Evolutionary conservation across 2,797 vertebrate genomes (phyloP).

Genomic region (Notolabrus celidotus): DNA sequence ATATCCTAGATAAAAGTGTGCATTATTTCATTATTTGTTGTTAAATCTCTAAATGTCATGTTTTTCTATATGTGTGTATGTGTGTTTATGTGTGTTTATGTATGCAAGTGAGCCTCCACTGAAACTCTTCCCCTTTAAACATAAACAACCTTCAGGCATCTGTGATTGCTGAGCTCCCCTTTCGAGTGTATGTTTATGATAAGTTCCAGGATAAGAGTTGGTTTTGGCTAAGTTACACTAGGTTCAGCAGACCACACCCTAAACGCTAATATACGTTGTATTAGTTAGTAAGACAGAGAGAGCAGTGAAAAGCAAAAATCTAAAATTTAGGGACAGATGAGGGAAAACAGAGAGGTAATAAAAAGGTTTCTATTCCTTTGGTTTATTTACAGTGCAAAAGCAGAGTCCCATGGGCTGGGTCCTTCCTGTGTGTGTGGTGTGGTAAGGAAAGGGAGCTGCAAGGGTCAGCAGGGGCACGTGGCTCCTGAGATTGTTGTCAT

Average conservation of each 20-base stretch:
- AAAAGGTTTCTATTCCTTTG: conserved; percentile 22
- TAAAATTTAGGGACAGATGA: not conserved
- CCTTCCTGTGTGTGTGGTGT: conserved; percentile 57
- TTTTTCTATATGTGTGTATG: conserved; percentile 14
- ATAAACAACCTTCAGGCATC: conserved; percentile 63
- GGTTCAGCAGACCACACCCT: conserved; percentile 17
- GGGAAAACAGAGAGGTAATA: conserved; percentile 16
- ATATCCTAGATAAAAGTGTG: not conserved
- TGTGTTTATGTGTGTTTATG: conserved; percentile 23
- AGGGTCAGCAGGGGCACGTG: conserved; percentile 50
- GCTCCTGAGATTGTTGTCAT: conserved; percentile 53
- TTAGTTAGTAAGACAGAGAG: not conserved
- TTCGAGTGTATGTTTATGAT: conserved; percentile 37
- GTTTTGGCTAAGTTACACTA: conserved; percentile 17
- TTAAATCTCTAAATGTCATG: conserved; percentile 24
- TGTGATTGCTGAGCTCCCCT: conserved; percentile 43
- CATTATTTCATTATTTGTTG: conserved; percentile 29
- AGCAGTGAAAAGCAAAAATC: not conserved
- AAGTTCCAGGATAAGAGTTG: conserved; percentile 44
- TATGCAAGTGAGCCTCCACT: conserved; percentile 12
- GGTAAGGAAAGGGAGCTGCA: conserved; percentile 54
- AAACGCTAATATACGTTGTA: not conserved
- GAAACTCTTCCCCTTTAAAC: conserved; percentile 32
- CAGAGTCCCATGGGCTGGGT: conserved; percentile 57
- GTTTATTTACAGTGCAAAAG: conserved; percentile 49